Base-by-base conservation (phyloP, 2,113 vertebrate species). In the Phyllostomus discolor region DNA sequence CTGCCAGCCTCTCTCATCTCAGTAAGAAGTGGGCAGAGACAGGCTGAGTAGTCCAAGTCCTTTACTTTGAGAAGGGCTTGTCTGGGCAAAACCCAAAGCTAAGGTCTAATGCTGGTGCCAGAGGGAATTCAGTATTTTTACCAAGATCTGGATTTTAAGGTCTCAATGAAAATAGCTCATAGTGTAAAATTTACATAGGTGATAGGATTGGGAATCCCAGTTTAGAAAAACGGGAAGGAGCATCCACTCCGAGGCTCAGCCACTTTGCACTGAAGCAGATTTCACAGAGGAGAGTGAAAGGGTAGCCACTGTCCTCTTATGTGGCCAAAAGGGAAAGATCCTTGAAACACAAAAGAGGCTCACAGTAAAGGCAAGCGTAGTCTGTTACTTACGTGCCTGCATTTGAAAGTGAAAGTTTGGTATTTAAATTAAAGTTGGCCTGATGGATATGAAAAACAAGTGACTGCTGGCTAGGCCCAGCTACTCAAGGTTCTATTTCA, bases 101-200 rank as follows among this genome's bases (percentile, higher is more conserved):
- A 69, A 84, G 5, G 11, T 48, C 72, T 82, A 33, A 75, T 38
- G 57, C 8, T 81, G 10, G 12, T 20, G 80, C 50, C 50, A 94
- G 67, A 64, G 54, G 12, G 11, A 85, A 20, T 69, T 75, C 72
- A 43, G 28, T 89, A 76, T 91, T 95, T 96, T 90, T 43, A 88
- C 93, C 93, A 96, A 96, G 93, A 92, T 93, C 82, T 41, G 82
- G 85, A 96, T 82, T 96, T 96, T 91, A 91, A 89, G 59, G 88
- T 66, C 19, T 89, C 67, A 88, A 19, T 73, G 90, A 41, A 90
- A 54, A 96, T 72, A 94, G 33, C 43, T 41, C n/a, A 19, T 89
- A 17, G 16, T 4, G 1, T 86, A 67, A 85, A 78, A 76, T 38
- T 43, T 26, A 76, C 5, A 0, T 16, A n/a, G 15, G 66, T 81